phyloP scores from a whole-genome alignment of 2,888 invertebrate species.

The Philopedon plagiatum region DNA sequence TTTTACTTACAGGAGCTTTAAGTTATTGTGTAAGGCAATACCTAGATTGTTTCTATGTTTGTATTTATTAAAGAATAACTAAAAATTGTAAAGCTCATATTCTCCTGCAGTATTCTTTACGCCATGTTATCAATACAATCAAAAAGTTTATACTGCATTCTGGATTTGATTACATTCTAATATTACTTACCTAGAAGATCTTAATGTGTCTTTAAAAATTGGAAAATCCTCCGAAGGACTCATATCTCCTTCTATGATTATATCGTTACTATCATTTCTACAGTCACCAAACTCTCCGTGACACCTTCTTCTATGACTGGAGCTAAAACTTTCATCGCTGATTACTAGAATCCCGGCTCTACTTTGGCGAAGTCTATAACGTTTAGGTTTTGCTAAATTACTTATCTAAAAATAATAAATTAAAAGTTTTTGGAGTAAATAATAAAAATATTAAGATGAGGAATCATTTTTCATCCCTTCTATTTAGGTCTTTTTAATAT shows the following conservation, averaged over 20 bases:
- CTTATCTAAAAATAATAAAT: conserved; percentile 42
- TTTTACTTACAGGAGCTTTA: too few species aligned
- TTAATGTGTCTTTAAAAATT: background rate
- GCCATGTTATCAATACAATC: too few species aligned
- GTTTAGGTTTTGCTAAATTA: conserved; percentile 53
- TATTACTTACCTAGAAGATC: background rate
- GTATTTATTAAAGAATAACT: too few species aligned
- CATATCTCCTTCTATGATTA: conserved; percentile 25
- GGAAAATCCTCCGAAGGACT: background rate
- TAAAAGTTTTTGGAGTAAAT: background rate
- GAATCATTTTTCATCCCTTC: too few species aligned
- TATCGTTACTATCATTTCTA: conserved; percentile 28
- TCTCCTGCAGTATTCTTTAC: too few species aligned
- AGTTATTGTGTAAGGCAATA: too few species aligned
- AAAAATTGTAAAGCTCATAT: too few species aligned
- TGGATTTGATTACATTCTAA: too few species aligned
- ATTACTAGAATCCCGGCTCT: conserved; percentile 72
- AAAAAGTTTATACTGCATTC: too few species aligned
- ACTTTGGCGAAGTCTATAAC: conserved; percentile 70
- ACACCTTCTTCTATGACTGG: conserved; percentile 34
- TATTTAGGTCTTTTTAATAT: too few species aligned
- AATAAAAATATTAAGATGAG: background rate
- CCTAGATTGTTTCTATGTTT: too few species aligned
- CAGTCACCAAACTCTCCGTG: conserved; percentile 41
- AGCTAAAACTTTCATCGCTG: conserved; percentile 65